Evolutionary conservation across 2,797 vertebrate genomes (phyloP).

Genomic region (Coregonus suidteri): DNA sequence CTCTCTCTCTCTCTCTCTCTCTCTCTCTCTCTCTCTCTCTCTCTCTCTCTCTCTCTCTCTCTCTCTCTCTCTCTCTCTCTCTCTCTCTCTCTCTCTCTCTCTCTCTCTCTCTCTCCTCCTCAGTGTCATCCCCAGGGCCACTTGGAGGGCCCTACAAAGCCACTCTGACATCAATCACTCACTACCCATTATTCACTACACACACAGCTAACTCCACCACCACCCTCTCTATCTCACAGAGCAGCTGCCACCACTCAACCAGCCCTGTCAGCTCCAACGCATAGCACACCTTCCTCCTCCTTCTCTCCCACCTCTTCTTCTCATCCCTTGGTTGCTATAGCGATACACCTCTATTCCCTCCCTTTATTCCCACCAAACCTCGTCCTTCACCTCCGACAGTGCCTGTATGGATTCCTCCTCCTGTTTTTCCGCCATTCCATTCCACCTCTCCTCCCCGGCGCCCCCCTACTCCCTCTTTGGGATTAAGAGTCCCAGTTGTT

Average conservation of each 20-base stretch:
- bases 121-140: background rate
- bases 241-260: too few species aligned
- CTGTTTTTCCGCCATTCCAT: background rate
- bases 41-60: background rate
- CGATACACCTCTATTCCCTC: background rate
- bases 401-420: background rate
- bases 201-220: too few species aligned
- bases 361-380: background rate
- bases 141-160: too few species aligned
- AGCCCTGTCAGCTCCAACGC: background rate
- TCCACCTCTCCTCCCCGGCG: background rate
- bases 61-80: background rate
- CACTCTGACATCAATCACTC: too few species aligned
- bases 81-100: background rate
- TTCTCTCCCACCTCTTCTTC: background rate
- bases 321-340: background rate
- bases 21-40: background rate
- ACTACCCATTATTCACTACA: too few species aligned
- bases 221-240: too few species aligned
- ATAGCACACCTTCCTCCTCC: background rate
- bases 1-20: background rate
- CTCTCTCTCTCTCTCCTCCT: background rate
- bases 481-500: conserved; percentile 40
- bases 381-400: background rate
- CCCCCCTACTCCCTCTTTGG: background rate